Conservation (phyloP, 2,797 vertebrate genomes). For the Phoxinus dragarum region DNA sequence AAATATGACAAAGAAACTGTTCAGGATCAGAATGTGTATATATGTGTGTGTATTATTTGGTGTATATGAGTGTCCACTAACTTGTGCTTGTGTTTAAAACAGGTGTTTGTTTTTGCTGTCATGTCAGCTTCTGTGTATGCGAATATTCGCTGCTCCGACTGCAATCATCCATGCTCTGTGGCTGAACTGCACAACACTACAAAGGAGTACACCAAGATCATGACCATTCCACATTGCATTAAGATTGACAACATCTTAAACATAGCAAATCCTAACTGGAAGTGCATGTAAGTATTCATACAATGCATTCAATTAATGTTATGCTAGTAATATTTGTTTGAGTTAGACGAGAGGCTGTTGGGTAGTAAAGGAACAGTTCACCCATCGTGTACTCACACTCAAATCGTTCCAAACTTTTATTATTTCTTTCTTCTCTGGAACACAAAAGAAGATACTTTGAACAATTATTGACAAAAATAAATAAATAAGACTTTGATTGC, state of each 20-base stretch:
- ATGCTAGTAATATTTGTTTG: neutral
- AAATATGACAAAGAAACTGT: neutral
- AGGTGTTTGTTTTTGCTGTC: slow-evolving; percentile 7
- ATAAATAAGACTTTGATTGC: neutral
- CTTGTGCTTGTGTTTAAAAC: neutral
- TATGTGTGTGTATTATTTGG: neutral
- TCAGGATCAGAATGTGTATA: neutral
- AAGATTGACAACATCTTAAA: rapidly evolving
- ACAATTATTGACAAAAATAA: neutral
- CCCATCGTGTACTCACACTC: neutral
- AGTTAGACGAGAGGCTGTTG: neutral
- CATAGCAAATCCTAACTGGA: neutral
- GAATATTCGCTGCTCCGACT: neutral
- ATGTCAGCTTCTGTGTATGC: neutral
- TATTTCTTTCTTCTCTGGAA: neutral
- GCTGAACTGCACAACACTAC: rapidly evolving
- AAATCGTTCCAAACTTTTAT: neutral
- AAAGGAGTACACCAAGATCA: rapidly evolving
- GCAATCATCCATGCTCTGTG: rapidly evolving
- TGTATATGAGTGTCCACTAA: neutral
- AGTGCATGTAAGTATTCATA: neutral
- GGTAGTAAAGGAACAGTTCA: neutral
- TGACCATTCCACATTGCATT: neutral
- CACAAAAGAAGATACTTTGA: neutral
- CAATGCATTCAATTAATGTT: neutral